Evolutionary conservation across 2,113 vertebrate genomes (phyloP).

Genomic region (Muscicapa adusta): DNA sequence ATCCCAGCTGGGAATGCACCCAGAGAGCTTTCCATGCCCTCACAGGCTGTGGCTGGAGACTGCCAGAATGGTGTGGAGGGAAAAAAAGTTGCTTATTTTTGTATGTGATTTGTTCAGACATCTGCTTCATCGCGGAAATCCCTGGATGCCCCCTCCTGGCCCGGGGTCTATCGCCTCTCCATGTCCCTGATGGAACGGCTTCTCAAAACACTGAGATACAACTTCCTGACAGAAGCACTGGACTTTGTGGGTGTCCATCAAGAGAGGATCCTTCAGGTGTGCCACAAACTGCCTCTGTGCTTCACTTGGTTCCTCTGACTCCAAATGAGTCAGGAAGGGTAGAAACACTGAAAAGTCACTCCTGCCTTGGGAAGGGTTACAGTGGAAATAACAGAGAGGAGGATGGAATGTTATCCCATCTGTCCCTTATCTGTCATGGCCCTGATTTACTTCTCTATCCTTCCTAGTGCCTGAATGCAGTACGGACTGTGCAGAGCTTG

Average conservation of each 20-base stretch:
- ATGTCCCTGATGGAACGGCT: constrained; percentile 94
- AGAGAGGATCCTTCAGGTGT: constrained; percentile 92
- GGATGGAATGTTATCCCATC: not conserved
- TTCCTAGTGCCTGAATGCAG: constrained; percentile 88
- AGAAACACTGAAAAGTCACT: not conserved
- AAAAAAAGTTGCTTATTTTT: accelerated
- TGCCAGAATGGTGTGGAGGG: not conserved
- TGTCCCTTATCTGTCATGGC: not conserved
- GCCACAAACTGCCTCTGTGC: not conserved
- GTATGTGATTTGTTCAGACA: not conserved
- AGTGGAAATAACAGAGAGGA: not conserved
- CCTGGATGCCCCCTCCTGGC: constrained; percentile 91
- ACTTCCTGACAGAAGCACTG: constrained; percentile 91
- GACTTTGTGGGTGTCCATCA: constrained; percentile 97
- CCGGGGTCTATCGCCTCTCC: constrained; percentile 90
- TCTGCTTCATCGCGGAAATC: constrained; percentile 84
- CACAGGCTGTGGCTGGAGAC: not conserved
- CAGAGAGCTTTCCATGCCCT: not conserved
- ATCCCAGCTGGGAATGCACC: not conserved
- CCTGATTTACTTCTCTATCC: not conserved
- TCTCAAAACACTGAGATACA: constrained; percentile 94
- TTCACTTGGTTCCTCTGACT: not conserved
- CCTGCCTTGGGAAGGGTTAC: not conserved
- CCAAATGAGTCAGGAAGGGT: not conserved
- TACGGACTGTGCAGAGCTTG: constrained; percentile 90